Conservation (phyloP, 2,888 invertebrate genomes). For the Andrena minutula region DNA sequence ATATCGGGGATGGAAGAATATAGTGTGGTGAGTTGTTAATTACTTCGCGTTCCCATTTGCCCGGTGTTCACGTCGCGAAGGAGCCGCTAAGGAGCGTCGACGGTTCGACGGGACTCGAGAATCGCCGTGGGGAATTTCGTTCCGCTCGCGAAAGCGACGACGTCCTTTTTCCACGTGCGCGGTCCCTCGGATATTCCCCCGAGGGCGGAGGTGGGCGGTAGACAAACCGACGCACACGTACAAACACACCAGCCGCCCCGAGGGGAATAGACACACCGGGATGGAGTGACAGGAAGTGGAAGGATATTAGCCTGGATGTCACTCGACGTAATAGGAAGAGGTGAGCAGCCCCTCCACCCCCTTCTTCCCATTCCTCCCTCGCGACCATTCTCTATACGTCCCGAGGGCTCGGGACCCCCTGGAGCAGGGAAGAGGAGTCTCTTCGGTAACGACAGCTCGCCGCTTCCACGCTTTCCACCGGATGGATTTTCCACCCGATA, state of each 20-base stretch:
- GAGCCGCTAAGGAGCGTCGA: constrained; percentile 4
- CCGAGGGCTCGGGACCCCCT: constrained; percentile 64
- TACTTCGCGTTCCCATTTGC: too few species aligned
- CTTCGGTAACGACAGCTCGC: constrained; percentile 50
- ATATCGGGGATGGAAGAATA: too few species aligned
- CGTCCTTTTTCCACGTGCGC: constrained; percentile 65
- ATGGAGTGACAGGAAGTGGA: constrained; percentile 79
- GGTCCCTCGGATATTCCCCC: constrained; percentile 54
- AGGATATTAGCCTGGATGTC: constrained; percentile 82
- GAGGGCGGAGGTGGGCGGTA: constrained; percentile 21
- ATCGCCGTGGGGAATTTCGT: constrained; percentile 39
- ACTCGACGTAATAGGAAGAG: constrained; percentile 74
- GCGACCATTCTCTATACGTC: constrained; percentile 52
- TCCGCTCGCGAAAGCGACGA: constrained; percentile 53
- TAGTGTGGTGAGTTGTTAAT: neutral
- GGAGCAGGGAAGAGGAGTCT: constrained; percentile 54
- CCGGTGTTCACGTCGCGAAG: neutral
- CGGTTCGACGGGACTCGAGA: constrained; percentile 7
- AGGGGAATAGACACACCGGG: constrained; percentile 69
- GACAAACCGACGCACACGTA: constrained; percentile 47
- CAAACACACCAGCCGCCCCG: constrained; percentile 44
- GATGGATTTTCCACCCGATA: constrained; percentile 56
- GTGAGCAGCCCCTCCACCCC: constrained; percentile 51
- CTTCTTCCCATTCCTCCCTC: constrained; percentile 6
- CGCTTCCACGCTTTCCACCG: constrained; percentile 45